These are phyloP conservation scores for Scartelaos histophorus DNA, from an alignment of 2,113 vertebrate genomes.

Conservation along the genomic window DNA sequence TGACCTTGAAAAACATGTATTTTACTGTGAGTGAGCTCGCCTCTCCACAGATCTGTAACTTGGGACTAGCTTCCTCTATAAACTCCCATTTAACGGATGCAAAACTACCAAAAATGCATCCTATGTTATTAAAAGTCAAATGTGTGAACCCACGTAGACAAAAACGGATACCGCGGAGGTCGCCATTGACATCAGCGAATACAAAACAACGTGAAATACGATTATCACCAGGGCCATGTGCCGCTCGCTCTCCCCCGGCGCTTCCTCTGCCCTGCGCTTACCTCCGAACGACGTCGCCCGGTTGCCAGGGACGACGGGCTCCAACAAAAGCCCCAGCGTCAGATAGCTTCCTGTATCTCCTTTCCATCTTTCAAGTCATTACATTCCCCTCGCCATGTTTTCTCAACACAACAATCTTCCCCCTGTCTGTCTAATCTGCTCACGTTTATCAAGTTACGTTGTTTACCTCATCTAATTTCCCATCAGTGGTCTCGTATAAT, in stretches of 20 bases:
- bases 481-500: background rate
- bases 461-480: constrained; percentile 4
- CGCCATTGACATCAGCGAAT: constrained; percentile 12
- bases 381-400: background rate
- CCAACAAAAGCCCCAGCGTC: constrained; percentile 25
- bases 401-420: background rate
- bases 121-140: background rate
- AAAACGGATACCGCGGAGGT: constrained; percentile 4
- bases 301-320: constrained; percentile 41
- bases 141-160: background rate
- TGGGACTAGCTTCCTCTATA: too few relatives aligned
- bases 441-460: constrained; percentile 1
- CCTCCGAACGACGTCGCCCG: constrained; percentile 16
- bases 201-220: background rate
- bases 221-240: constrained; percentile 21
- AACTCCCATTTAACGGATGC: too few relatives aligned
- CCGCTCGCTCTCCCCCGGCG: background rate
- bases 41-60: too few relatives aligned
- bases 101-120: too few relatives aligned
- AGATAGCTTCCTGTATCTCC: constrained; percentile 44
- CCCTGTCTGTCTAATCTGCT: background rate
- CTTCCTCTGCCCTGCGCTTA: constrained; percentile 14
- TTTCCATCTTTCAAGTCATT: constrained; percentile 17
- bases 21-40: too few relatives aligned
- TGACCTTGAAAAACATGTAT: too few relatives aligned